A percentile compares a stretch with the other conserved stretches of the same genome.
phyloP scores from a whole-genome alignment of 2,888 invertebrate species.

The Watsonalla cultraria region DNA sequence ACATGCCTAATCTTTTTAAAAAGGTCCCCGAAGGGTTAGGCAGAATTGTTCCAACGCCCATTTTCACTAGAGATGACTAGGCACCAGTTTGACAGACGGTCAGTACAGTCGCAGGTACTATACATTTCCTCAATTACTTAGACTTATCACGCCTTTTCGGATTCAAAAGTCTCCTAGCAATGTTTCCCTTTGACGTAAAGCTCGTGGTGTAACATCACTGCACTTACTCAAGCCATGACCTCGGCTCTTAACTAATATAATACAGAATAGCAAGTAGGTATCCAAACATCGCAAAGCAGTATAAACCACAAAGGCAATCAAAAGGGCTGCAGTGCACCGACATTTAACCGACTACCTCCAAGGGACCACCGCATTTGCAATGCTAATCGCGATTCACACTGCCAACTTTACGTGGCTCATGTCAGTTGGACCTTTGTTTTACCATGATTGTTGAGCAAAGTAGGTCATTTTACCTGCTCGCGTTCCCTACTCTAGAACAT shows the following conservation, averaged over 20 bases:
- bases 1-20: no score
- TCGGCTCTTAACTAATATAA: conserved; percentile 1
- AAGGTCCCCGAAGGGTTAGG: no score
- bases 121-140: no score
- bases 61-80: no score
- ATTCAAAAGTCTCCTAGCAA: no score
- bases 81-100: no score
- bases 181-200: no score
- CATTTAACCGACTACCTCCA: background rate
- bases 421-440: background rate
- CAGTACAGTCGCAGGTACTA: no score
- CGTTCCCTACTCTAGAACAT: conserved; percentile 12
- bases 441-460: conserved; percentile 3
- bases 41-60: no score
- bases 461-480: conserved; percentile 19
- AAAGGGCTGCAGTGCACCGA: background rate
- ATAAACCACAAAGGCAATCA: conserved; percentile 29
- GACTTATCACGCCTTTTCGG: no score
- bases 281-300: conserved; percentile 16
- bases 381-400: conserved; percentile 27
- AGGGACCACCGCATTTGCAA: conserved; percentile 23
- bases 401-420: conserved; percentile 5
- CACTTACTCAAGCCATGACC: no score
- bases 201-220: no score
- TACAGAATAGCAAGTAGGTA: conserved; percentile 7